Evolutionary conservation across 2,797 vertebrate genomes (phyloP).

Genomic region (Heliangelus exortis): DNA sequence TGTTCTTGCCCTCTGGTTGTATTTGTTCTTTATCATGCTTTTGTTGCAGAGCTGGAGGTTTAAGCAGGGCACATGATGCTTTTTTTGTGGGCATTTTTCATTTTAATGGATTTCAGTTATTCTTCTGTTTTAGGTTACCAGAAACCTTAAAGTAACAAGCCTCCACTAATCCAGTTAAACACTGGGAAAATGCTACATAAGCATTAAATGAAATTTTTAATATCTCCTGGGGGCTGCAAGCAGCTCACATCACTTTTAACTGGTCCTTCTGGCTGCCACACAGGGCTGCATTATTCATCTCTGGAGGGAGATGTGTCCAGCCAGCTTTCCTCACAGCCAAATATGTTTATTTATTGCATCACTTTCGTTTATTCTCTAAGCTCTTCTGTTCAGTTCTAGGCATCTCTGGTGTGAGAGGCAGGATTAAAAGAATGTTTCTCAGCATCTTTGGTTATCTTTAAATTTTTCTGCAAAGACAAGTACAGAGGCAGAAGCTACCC

Average conservation of each 20-base stretch:
- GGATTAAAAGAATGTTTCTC: slow-evolving; percentile 37
- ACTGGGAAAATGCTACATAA: slow-evolving; percentile 7
- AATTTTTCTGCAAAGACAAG: background rate
- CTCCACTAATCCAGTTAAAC: slow-evolving; percentile 23
- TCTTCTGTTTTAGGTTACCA: slow-evolving; percentile 9
- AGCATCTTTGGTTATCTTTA: background rate
- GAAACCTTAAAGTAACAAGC: background rate
- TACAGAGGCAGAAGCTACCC: background rate
- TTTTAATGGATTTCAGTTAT: slow-evolving; percentile 3
- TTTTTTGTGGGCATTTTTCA: background rate
- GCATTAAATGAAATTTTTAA: slow-evolving; percentile 20
- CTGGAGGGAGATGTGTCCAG: background rate
- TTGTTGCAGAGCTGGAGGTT: background rate
- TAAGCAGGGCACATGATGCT: background rate
- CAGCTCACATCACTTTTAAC: background rate
- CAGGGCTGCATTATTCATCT: slow-evolving; percentile 10
- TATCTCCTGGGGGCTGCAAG: background rate
- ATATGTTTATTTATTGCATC: slow-evolving; percentile 44
- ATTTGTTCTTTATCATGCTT: background rate
- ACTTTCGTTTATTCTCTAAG: background rate
- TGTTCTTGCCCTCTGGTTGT: background rate
- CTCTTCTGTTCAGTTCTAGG: background rate
- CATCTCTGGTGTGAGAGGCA: background rate
- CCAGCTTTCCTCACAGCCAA: background rate
- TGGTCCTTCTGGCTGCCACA: background rate